Conservation (phyloP, 2,113 vertebrate species). For the Perccottus glenii region DNA sequence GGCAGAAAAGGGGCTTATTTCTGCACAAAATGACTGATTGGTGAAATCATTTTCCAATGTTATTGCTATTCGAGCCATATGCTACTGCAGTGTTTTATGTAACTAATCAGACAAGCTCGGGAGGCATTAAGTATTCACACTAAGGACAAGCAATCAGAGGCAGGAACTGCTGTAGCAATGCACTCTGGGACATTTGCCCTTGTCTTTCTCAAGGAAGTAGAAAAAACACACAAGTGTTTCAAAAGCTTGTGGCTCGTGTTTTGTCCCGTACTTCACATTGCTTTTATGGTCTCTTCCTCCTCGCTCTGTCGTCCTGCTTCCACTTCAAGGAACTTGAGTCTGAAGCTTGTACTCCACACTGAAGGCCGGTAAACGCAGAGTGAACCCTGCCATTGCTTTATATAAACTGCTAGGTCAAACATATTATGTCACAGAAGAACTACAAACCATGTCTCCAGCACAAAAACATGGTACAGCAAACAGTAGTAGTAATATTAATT, state of each 20-base stretch:
- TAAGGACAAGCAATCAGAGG: slow-evolving; percentile 1
- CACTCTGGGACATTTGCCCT: slow-evolving; percentile 13
- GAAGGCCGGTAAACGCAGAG: slow-evolving; percentile 20
- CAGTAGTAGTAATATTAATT: background rate
- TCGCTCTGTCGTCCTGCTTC: background rate
- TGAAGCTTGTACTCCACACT: slow-evolving; percentile 4
- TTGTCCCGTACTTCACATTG: background rate
- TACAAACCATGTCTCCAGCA: too few relatives aligned
- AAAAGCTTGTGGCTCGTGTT: background rate
- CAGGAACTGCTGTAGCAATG: slow-evolving; percentile 1
- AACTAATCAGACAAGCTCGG: slow-evolving; percentile 8
- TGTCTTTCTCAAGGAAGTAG: background rate
- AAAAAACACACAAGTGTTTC: background rate
- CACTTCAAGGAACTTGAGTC: background rate
- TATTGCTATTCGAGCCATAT: background rate
- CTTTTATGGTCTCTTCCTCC: background rate
- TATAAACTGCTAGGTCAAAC: slow-evolving; percentile 8
- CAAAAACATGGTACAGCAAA: too few relatives aligned
- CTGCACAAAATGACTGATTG: too few relatives aligned
- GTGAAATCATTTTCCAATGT: background rate
- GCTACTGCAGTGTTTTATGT: background rate
- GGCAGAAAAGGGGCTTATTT: background rate
- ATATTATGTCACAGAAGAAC: slow-evolving; percentile 13
- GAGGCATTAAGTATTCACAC: background rate
- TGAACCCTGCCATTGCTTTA: slow-evolving; percentile 20